A percentile compares a stretch with the other conserved stretches of the same genome.
These are phyloP conservation scores for Pteruthius melanotis DNA, from an alignment of 2,113 vertebrate genomes.

Conservation along the genomic window DNA sequence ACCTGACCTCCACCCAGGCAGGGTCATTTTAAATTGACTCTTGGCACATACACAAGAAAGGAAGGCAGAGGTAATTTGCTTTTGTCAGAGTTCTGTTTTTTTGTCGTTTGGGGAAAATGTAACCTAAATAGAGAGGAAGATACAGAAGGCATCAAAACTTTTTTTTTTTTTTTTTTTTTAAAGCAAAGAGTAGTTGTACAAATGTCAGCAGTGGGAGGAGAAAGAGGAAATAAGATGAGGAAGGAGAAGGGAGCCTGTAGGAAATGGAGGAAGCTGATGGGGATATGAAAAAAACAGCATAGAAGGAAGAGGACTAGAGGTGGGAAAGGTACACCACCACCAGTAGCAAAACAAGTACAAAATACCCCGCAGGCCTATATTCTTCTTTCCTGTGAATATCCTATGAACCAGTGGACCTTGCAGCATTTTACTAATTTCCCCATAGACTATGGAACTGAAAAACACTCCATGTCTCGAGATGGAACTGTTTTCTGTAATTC, in stretches of 20 bases:
- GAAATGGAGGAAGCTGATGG: background rate
- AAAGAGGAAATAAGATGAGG: background rate
- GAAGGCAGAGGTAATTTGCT: background rate
- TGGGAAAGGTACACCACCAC: background rate
- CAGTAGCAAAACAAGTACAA: background rate
- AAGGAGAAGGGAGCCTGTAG: background rate
- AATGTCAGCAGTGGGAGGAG: background rate
- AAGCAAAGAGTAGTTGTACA: background rate
- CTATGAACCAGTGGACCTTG: background rate
- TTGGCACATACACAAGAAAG: background rate
- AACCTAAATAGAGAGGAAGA: background rate
- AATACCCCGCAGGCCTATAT: background rate
- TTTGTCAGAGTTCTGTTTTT: background rate
- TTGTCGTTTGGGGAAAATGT: background rate
- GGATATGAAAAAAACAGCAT: background rate
- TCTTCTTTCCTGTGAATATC: background rate
- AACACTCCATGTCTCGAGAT: background rate
- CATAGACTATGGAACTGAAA: background rate
- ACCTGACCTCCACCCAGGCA: conserved; percentile 39
- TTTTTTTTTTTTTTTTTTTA: background rate
- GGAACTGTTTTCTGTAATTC: background rate
- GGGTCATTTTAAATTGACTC: conserved; percentile 28
- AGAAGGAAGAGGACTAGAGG: background rate
- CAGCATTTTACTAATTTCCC: background rate
- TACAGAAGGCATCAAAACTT: background rate